Conservation (phyloP, 1,140 invertebrate genomes). For the Bombus ignitus region DNA sequence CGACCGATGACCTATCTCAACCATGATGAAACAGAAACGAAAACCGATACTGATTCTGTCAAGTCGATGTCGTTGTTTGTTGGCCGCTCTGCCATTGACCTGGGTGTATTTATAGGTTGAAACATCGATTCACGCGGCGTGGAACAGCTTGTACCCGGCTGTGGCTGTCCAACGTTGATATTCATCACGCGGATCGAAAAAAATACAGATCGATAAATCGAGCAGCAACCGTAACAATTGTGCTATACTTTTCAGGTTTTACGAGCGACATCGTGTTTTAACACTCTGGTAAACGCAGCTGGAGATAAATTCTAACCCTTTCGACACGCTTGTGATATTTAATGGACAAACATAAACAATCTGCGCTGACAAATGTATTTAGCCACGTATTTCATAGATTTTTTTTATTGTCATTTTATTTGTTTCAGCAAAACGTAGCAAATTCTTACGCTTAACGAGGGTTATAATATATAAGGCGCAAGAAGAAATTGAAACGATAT, state of each 20-base stretch:
- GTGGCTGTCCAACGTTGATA: neutral
- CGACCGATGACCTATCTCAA: constrained; percentile 39
- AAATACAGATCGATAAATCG: constrained; percentile 1
- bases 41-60: constrained; percentile 37
- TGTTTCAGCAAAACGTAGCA: neutral
- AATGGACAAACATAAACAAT: neutral
- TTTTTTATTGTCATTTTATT: neutral
- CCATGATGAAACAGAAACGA: constrained; percentile 41
- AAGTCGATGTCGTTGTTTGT: constrained; percentile 28
- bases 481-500: too few species aligned
- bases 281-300: neutral
- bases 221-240: neutral
- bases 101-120: constrained; percentile 37
- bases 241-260: neutral
- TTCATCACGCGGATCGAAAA: neutral
- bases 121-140: constrained; percentile 31
- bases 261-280: neutral
- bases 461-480: too few species aligned
- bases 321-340: neutral
- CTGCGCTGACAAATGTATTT: neutral
- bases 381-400: neutral
- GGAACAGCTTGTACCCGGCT: neutral
- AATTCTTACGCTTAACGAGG: too few species aligned
- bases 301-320: neutral
- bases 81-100: constrained; percentile 47